These are phyloP conservation scores for Peromyscus nudipes DNA, from an alignment of 2,797 vertebrate genomes.

Conservation along the genomic window DNA sequence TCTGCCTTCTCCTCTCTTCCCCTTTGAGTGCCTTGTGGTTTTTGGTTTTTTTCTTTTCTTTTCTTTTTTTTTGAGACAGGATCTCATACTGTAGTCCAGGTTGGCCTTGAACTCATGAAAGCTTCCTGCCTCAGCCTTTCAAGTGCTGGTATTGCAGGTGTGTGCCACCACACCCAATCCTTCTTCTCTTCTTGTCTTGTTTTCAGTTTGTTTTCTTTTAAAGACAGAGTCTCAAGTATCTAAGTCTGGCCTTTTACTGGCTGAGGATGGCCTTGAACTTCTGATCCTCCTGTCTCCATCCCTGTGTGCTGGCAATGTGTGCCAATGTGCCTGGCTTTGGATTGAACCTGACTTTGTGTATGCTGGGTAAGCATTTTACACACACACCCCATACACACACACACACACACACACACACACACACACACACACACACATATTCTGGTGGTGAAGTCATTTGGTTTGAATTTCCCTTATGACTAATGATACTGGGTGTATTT, in stretches of 20 bases:
- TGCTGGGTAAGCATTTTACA: background rate
- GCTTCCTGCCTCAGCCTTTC: background rate
- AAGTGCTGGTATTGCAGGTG: background rate
- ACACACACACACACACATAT: too few species aligned
- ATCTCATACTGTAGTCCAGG: background rate
- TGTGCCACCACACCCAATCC: background rate
- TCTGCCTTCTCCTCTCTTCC: background rate
- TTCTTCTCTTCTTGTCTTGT: background rate
- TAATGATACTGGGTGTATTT: background rate
- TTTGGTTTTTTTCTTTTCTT: background rate
- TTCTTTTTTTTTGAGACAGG: background rate
- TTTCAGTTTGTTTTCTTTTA: background rate
- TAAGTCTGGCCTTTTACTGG: background rate
- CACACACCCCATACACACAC: too few species aligned
- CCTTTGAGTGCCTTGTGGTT: background rate
- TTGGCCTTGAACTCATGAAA: background rate
- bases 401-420: too few species aligned
- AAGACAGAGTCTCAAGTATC: background rate
- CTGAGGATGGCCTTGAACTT: background rate
- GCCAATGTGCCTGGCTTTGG: background rate
- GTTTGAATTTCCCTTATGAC: conserved; percentile 1
- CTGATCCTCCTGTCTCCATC: background rate
- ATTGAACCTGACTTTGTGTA: background rate
- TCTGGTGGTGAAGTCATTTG: background rate
- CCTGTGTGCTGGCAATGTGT: background rate